These are phyloP conservation scores for Euwallacea similis DNA, from an alignment of 1,140 invertebrate species.

Conservation along the genomic window DNA sequence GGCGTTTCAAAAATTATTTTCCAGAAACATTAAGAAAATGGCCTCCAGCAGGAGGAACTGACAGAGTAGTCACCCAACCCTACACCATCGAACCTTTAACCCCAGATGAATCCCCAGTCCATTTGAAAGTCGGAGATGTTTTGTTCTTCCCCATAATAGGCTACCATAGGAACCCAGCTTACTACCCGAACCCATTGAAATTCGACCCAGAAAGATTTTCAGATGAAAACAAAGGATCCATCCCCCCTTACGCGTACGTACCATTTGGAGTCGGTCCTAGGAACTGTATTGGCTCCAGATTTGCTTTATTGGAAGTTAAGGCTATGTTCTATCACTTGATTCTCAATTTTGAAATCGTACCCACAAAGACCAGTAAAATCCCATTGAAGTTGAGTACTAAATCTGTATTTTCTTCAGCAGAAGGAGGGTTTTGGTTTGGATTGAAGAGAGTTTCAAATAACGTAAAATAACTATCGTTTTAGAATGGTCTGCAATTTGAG, in stretches of 20 bases:
- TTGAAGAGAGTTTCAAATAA: neutral
- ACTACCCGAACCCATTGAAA: slow-evolving; percentile 42
- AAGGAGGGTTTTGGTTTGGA: slow-evolving; percentile 50
- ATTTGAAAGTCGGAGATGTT: slow-evolving; percentile 46
- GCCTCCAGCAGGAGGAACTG: slow-evolving; percentile 56
- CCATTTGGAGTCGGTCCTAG: slow-evolving; percentile 62
- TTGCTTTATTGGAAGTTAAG: slow-evolving; percentile 49
- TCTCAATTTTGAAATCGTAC: slow-evolving; percentile 44
- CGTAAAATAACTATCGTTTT: too few relatives aligned
- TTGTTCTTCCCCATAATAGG: slow-evolving; percentile 39
- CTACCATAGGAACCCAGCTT: slow-evolving; percentile 41
- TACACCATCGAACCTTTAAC: slow-evolving; percentile 51
- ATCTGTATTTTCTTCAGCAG: slow-evolving; percentile 41
- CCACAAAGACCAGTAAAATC: slow-evolving; percentile 43
- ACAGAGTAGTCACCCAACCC: slow-evolving; percentile 58
- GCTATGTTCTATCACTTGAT: slow-evolving; percentile 48
- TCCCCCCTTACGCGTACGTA: slow-evolving; percentile 56
- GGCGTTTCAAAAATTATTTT: slow-evolving; percentile 25
- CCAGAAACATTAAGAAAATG: slow-evolving; percentile 62
- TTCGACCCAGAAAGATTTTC: slow-evolving; percentile 45
- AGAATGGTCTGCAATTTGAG: too few relatives aligned
- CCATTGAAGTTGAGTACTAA: slow-evolving; percentile 44
- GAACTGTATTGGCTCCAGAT: slow-evolving; percentile 48
- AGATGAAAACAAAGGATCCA: slow-evolving; percentile 43
- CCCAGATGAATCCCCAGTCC: slow-evolving; percentile 53